Conservation (phyloP, 2,797 vertebrate species). For the Bucorvus abyssinicus region DNA sequence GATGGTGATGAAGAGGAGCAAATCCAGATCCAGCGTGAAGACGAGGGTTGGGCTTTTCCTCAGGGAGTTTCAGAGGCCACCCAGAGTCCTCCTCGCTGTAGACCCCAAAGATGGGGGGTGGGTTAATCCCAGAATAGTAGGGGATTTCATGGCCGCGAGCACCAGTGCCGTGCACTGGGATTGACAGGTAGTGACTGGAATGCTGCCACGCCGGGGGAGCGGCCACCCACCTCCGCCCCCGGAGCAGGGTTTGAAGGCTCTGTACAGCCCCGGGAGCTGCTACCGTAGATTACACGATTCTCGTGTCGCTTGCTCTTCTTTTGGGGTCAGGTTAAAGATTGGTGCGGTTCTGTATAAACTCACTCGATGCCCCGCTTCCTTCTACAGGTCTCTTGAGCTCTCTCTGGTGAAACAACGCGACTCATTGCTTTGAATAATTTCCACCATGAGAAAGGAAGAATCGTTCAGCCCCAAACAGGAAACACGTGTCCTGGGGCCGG, state of each 20-base stretch:
- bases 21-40: too few species aligned
- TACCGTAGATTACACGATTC: too few species aligned
- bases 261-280: not conserved
- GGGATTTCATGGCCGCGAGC: too few species aligned
- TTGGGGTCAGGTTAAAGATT: rapidly evolving
- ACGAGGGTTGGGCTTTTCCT: not conserved
- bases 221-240: rapidly evolving
- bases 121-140: not conserved
- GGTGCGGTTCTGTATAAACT: not conserved
- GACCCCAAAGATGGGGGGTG: not conserved
- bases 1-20: rapidly evolving
- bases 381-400: not conserved
- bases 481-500: not conserved
- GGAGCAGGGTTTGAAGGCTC: not conserved
- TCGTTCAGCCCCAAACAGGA: not conserved
- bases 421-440: slow-evolving; percentile 1
- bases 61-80: not conserved
- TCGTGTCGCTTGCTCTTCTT: not conserved
- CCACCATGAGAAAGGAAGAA: not conserved
- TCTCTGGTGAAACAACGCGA: rapidly evolving
- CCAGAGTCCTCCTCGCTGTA: rapidly evolving
- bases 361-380: not conserved
- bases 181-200: rapidly evolving
- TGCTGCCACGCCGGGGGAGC: not conserved
- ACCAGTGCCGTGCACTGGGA: too few species aligned